These are phyloP conservation scores for Cyaniris semiargus DNA, from an alignment of 2,888 invertebrate species.

Conservation along the genomic window DNA sequence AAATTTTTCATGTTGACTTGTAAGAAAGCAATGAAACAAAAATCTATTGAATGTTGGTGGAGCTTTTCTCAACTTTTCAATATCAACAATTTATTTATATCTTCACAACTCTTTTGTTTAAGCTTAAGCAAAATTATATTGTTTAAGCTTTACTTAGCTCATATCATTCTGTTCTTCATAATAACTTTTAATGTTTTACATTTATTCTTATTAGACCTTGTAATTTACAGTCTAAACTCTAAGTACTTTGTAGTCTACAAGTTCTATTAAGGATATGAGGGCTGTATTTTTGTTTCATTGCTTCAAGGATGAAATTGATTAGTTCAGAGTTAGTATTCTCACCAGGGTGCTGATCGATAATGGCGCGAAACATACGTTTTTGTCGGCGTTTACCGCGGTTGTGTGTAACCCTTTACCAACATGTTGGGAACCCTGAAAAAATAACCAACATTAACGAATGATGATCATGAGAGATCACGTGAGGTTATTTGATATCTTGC, in stretches of 20 bases:
- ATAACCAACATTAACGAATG: constrained; percentile 12
- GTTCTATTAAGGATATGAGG: neutral
- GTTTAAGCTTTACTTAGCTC: too few species aligned
- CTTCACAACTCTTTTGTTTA: too few species aligned
- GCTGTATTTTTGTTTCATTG: constrained; percentile 47
- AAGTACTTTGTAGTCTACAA: neutral
- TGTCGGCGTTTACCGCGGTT: constrained; percentile 64
- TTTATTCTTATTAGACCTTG: neutral
- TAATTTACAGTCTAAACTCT: too few species aligned
- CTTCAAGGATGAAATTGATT: constrained; percentile 50
- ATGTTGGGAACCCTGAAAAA: constrained; percentile 67
- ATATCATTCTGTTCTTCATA: too few species aligned
- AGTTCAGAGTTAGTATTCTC: constrained; percentile 75
- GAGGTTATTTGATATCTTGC: constrained; percentile 42
- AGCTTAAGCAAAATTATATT: too few species aligned
- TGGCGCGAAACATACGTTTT: constrained; percentile 71
- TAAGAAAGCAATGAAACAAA: constrained; percentile 24
- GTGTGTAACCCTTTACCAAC: constrained; percentile 69
- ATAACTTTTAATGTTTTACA: too few species aligned
- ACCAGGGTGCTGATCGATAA: constrained; percentile 66
- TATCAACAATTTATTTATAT: too few species aligned
- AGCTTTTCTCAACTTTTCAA: neutral
- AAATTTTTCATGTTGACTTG: neutral
- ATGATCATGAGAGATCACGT: constrained; percentile 44
- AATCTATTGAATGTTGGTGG: neutral